phyloP scores from a whole-genome alignment of 1,140 invertebrate genomes.

The Acromyrmex charruanus region DNA sequence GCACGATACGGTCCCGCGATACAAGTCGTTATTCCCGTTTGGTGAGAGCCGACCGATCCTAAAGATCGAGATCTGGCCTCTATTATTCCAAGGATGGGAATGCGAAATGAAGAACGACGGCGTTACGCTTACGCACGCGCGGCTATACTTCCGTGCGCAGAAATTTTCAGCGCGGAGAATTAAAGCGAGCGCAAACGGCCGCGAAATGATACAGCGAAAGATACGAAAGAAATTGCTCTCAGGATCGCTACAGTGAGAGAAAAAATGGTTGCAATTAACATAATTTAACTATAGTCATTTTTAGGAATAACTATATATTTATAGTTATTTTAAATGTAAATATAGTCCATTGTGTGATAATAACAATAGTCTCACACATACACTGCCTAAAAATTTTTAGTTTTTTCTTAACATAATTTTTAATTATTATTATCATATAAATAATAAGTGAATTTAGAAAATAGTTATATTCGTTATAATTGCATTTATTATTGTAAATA shows the following conservation, averaged over 20 bases:
- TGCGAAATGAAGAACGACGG: slow-evolving; percentile 16
- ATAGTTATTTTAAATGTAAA: too few relatives aligned
- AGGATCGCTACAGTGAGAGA: not conserved
- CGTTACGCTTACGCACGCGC: not conserved
- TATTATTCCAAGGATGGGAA: slow-evolving; percentile 66
- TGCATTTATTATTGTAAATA: too few relatives aligned
- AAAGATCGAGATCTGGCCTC: slow-evolving; percentile 7
- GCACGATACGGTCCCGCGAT: slow-evolving; percentile 31
- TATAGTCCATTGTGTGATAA: too few relatives aligned
- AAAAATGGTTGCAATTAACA: too few relatives aligned
- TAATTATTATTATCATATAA: too few relatives aligned
- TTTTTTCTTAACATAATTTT: too few relatives aligned
- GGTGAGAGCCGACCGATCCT: slow-evolving; percentile 28
- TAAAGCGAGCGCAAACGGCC: not conserved
- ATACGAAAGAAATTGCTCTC: not conserved
- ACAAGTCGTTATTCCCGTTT: slow-evolving; percentile 44
- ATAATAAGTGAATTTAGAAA: too few relatives aligned
- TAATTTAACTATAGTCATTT: too few relatives aligned
- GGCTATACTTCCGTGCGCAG: slow-evolving; percentile 1
- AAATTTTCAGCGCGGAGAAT: slow-evolving; percentile 26
- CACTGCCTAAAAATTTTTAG: too few relatives aligned
- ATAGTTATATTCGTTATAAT: too few relatives aligned
- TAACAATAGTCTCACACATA: too few relatives aligned
- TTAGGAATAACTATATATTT: too few relatives aligned
- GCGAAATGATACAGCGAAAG: slow-evolving; percentile 4